These are phyloP conservation scores for Julus scanicus DNA, from an alignment of 2,888 invertebrate genomes.

Conservation along the genomic window DNA sequence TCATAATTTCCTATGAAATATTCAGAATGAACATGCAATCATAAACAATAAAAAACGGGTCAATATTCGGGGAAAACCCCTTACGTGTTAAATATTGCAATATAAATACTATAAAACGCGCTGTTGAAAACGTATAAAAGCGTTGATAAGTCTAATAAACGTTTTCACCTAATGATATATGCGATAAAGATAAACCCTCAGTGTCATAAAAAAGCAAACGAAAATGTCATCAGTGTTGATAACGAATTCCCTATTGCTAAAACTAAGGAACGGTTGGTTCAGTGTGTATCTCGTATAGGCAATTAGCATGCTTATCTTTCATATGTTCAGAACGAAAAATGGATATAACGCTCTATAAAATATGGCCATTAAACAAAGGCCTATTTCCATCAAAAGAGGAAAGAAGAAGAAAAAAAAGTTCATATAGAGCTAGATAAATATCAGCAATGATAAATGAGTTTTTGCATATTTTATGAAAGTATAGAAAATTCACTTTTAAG, in stretches of 20 bases:
- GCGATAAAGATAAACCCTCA: constrained; percentile 33
- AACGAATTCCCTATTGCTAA: constrained; percentile 30
- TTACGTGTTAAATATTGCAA: constrained; percentile 43
- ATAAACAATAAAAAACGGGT: constrained; percentile 22
- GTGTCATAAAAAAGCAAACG: constrained; percentile 45
- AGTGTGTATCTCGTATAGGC: constrained; percentile 26
- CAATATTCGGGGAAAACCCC: constrained; percentile 4
- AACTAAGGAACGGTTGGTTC: constrained; percentile 13
- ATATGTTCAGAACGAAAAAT: constrained; percentile 25
- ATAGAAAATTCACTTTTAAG: neutral
- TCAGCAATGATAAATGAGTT: constrained; percentile 26
- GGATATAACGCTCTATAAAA: constrained; percentile 8
- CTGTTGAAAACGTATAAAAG: constrained; percentile 47
- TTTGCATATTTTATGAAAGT: neutral
- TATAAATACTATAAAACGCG: constrained; percentile 19
- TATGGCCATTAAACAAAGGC: constrained; percentile 45
- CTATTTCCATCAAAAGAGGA: neutral
- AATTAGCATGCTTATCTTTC: constrained; percentile 45
- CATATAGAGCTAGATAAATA: neutral
- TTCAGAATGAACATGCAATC: constrained; percentile 4
- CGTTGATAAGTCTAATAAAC: constrained; percentile 45
- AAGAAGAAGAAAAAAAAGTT: neutral
- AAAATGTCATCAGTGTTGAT: constrained; percentile 36
- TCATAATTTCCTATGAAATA: neutral
- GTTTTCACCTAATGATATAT: constrained; percentile 31